A percentile compares a stretch with the other conserved stretches of the same genome.
These are phyloP conservation scores for Epinotia bilunana DNA, from an alignment of 2,888 invertebrate genomes.

Conservation along the genomic window DNA sequence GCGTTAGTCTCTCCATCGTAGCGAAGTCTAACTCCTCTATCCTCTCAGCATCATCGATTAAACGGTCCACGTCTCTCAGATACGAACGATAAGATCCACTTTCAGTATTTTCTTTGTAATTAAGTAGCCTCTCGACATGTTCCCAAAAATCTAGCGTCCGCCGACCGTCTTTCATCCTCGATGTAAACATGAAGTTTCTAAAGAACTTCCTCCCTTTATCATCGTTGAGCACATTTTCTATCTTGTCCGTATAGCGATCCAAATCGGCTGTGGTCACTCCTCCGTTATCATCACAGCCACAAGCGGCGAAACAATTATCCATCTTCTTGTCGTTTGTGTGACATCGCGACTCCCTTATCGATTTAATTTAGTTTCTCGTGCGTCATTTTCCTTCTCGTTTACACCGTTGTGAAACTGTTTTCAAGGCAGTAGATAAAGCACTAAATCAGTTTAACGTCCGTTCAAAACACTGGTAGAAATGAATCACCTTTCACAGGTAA, in stretches of 20 bases:
- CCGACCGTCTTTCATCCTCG: conserved; percentile 72
- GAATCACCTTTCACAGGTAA: conserved; percentile 66
- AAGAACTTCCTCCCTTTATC: conserved; percentile 77
- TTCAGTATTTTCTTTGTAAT: conserved; percentile 66
- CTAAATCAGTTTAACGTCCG: conserved; percentile 18
- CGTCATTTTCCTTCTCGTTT: conserved; percentile 32
- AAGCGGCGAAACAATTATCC: conserved; percentile 80
- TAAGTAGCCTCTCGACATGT: conserved; percentile 68
- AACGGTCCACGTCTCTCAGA: conserved; percentile 64
- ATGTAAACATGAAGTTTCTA: conserved; percentile 76
- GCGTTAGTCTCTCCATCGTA: conserved; percentile 70
- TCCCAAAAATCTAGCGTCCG: conserved; percentile 75
- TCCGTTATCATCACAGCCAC: conserved; percentile 76
- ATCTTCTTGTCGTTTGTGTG: conserved; percentile 67
- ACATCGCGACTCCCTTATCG: conserved; percentile 63
- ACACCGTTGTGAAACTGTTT: conserved; percentile 13
- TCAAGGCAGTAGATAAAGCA: conserved; percentile 15
- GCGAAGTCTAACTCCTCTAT: conserved; percentile 77
- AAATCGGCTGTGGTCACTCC: conserved; percentile 77
- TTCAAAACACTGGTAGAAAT: conserved; percentile 48
- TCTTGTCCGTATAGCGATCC: conserved; percentile 80
- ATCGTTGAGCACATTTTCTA: conserved; percentile 79
- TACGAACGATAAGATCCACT: conserved; percentile 64
- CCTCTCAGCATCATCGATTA: conserved; percentile 73
- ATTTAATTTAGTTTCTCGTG: conserved; percentile 53